Conservation (phyloP, 2,888 invertebrate species). For the Hipparchia sbordonii region DNA sequence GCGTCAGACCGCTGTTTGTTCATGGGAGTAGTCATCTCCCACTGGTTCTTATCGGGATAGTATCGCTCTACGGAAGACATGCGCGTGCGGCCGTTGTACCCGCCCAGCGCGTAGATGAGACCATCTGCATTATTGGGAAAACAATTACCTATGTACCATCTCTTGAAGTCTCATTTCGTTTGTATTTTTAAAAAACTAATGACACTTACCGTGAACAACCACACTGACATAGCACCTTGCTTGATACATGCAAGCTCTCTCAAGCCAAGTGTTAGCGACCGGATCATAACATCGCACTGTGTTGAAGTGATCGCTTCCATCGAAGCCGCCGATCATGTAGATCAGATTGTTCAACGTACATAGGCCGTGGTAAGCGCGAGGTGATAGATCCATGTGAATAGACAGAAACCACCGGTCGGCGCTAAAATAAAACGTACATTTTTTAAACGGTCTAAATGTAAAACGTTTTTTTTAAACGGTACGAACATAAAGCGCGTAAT, state of each 20-base stretch:
- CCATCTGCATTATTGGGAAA: conserved; percentile 68
- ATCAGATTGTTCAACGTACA: conserved; percentile 87
- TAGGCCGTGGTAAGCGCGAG: conserved; percentile 91
- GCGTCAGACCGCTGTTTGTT: conserved; percentile 90
- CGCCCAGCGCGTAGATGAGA: conserved; percentile 91
- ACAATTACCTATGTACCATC: not conserved
- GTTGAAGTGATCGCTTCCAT: conserved; percentile 90
- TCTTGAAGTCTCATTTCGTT: no score
- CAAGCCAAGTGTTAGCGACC: conserved; percentile 88
- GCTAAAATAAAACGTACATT: conserved; percentile 60
- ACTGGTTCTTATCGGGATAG: conserved; percentile 88
- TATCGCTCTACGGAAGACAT: conserved; percentile 91
- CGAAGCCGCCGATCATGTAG: conserved; percentile 92
- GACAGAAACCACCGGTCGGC: conserved; percentile 90
- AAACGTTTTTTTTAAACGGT: no score
- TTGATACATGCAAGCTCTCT: conserved; percentile 91
- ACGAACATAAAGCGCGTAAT: no score
- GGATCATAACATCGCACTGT: conserved; percentile 92
- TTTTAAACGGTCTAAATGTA: no score
- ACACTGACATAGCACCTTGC: conserved; percentile 91
- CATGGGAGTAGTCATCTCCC: conserved; percentile 91
- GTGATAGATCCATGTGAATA: conserved; percentile 85
- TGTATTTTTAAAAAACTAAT: not conserved
- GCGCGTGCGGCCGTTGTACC: conserved; percentile 90
- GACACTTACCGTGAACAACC: conserved; percentile 82